Base-by-base conservation (phyloP, 2,797 vertebrate genomes). In the Neoniphon sammara region DNA sequence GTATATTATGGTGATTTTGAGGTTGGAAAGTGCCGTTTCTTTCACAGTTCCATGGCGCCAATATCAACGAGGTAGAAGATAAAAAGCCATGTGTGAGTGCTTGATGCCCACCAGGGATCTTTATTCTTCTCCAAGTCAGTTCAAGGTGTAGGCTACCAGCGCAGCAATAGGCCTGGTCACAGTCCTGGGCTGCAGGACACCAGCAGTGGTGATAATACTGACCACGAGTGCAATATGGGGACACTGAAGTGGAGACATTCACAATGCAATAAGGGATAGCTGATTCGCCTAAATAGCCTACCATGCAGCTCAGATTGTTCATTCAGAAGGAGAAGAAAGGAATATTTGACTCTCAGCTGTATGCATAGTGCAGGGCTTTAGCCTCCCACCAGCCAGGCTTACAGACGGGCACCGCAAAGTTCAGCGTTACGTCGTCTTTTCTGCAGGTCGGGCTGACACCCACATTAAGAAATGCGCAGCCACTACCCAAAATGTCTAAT, bases 391-490 rank as follows among this genome's bases (percentile, higher is more conserved):
- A 74, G 73, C 66, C 66, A 20, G 12, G 57, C 70, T 23, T 5
- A 14, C 34, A 56, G 58, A 20, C 79, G 17, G 60, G 23, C 66
- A 67, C 69, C 74, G 80, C 70, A 62, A 76, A 85, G 56, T 86
- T 82, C 46, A 80, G 85, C 85, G 62, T 77, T 5, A 71, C 74
- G 77, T 77, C 87, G 77, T 82, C 77, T 56, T 81, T 52, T 83
- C 80, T 81, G 82, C 80, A 66, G 82, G 66, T 80, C 69, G 66
- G 72, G 58, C 69, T 81, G 87, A 80, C 70, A 77, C 65, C 77
- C 82, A 83, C 77, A 83, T 77, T 62, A 57, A 75, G 75, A 91
- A 91, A 89, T 90, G 89, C 91, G 91, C 91, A 91, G 85, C 85
- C 85, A 83, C 83, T 31, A 60, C 70, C 85, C 85, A 84, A 81